Conservation (phyloP, 2,797 vertebrate genomes). For the Trematomus bernacchii region DNA sequence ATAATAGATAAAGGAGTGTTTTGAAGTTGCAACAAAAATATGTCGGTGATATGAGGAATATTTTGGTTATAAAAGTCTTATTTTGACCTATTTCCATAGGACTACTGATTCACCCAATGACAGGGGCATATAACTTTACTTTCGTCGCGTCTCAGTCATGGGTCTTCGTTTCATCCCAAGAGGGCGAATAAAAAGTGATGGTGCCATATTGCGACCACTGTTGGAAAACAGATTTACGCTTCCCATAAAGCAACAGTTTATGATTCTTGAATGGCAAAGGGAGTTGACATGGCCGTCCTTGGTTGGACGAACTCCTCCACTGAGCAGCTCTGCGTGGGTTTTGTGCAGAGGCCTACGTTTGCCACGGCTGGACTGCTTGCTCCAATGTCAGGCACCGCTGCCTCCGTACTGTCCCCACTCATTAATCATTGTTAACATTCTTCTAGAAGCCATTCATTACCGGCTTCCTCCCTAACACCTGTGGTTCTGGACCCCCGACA, state of each 20-base stretch:
- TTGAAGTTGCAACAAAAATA: slow-evolving; percentile 7
- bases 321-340: not conserved
- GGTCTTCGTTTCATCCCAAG: slow-evolving; percentile 1
- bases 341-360: slow-evolving; percentile 1
- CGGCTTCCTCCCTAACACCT: slow-evolving; percentile 72
- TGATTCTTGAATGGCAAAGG: slow-evolving; percentile 14
- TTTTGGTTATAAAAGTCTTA: not conserved
- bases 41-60: too few relatives aligned
- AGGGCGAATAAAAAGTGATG: slow-evolving; percentile 12
- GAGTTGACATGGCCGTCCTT: slow-evolving; percentile 35
- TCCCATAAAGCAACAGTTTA: slow-evolving; percentile 20
- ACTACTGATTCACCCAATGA: not conserved
- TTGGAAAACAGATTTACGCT: slow-evolving; percentile 15
- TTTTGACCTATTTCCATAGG: not conserved
- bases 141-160: not conserved
- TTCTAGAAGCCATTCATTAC: slow-evolving; percentile 78
- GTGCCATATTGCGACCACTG: slow-evolving; percentile 5
- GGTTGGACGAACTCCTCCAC: slow-evolving; percentile 8
- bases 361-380: slow-evolving; percentile 39
- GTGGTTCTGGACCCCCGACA: slow-evolving; percentile 65
- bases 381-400: slow-evolving; percentile 53
- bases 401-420: slow-evolving; percentile 60
- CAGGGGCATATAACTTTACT: not conserved
- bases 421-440: slow-evolving; percentile 83
- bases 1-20: slow-evolving; percentile 4